phyloP scores from a whole-genome alignment of 2,888 invertebrate species.

The Hyppa rectilinea region DNA sequence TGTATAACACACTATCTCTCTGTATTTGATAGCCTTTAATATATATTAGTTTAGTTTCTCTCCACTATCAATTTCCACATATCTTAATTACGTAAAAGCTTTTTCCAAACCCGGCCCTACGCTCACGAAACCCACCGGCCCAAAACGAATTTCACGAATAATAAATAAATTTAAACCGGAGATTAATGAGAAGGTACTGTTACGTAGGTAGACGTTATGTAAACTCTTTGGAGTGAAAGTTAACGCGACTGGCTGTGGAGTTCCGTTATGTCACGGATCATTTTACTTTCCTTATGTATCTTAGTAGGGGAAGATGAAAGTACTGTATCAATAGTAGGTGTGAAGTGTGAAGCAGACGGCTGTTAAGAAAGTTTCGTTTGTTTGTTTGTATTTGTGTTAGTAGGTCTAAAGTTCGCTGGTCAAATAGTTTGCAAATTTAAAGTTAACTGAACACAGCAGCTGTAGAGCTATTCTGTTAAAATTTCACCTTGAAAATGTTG shows the following conservation, averaged over 20 bases:
- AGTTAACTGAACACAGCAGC: background rate
- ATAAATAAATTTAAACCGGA: constrained; percentile 62
- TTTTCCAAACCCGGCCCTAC: constrained; percentile 22
- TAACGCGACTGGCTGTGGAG: constrained; percentile 61
- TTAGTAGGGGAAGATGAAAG: constrained; percentile 55
- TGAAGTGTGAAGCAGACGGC: constrained; percentile 34
- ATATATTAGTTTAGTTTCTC: background rate
- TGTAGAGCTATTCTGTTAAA: too few species aligned
- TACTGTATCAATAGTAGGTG: constrained; percentile 56
- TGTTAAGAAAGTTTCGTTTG: constrained; percentile 44
- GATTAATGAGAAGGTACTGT: constrained; percentile 58
- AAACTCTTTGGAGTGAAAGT: constrained; percentile 77
- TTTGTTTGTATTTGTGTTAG: constrained; percentile 35
- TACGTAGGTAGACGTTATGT: constrained; percentile 62
- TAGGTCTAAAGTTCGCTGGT: constrained; percentile 17
- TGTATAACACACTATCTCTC: too few species aligned
- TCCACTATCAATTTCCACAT: constrained; percentile 20
- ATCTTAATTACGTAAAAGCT: constrained; percentile 32
- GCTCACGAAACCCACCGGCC: constrained; percentile 31
- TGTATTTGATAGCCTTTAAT: background rate
- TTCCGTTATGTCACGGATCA: constrained; percentile 73
- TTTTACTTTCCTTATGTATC: constrained; percentile 69
- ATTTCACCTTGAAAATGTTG: too few species aligned
- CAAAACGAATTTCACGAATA: constrained; percentile 57
- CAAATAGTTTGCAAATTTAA: background rate